Evolutionary conservation across 2,797 vertebrate species (phyloP), one percentile per base, ranked within the genome.

Genomic region (Betta splendens): DNA sequence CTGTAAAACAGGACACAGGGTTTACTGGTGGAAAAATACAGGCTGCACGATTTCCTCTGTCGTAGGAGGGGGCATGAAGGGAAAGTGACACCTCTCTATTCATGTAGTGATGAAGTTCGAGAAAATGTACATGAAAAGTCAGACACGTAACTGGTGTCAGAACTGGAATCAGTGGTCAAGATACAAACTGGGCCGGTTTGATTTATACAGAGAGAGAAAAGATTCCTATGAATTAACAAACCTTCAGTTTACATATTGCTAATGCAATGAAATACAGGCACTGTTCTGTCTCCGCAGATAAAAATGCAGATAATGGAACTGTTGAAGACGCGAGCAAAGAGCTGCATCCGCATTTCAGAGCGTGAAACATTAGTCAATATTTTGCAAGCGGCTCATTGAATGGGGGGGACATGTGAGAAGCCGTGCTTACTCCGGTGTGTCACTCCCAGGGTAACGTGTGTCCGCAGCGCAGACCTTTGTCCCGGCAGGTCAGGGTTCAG

Each of bases 381-480:
- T 75, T 61, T 58, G 42, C 39, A 51, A 31, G 15, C 4, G 10
- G 52, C 16, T 74, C 59, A 9, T 64, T 64, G 60, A 65, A 68
- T 49, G 26, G 1, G 26, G 10, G n/a, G 26, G 72, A 76, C 23
- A 69, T 71, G 12, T 18, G 50, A 80, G 83, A 76, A 58, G 62
- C 39, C 26, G 9, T 9, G 36, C 36, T 60, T 13, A 36, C 28
- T 67, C 43, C 6, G 43, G 8, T 3, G 69, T 40, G 63, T 61
- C n/a, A 5, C 54, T 50, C 63, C 23, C 53, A n/a, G 5, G 28
- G 40, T 31, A 15, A 71, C 52, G 84, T 69, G 11, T 48, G 42
- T 70, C 69, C 55, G 48, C 52, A 64, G 57, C 57, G 32, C 13
- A 60, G 65, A 75, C 29, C 69, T 72, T 71, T 79, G 65, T 29